Base-by-base conservation (phyloP, 2,888 invertebrate species). In the Pogonocherus hispidulus region DNA sequence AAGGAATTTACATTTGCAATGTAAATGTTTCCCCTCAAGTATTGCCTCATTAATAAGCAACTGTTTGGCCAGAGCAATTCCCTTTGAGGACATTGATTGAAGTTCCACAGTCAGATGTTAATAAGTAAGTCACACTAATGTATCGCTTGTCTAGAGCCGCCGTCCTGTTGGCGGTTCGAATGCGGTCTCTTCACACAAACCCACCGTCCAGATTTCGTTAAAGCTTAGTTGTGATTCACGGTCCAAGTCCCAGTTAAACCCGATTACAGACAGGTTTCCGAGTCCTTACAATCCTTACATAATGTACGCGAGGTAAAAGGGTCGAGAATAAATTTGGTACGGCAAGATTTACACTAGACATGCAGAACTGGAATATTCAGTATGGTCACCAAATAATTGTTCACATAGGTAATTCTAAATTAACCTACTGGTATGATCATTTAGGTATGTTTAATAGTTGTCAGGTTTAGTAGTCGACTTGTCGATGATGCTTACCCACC, bases 281-380 rank as follows among this genome's bases (percentile, higher is more conserved):
- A 72, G 74, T 70, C 72, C 74, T 67, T 66, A 66, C 68, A 63
- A 71, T 70, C 72, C 72, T 64, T 73, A 76, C 75, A 75, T 76
- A 72, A 74, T 74, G 72, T 73, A 76, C 73, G 78, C 79, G 79
- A 78, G 78, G 78, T 79, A 77, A 77, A 78, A 78, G 76, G 77
- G 78, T 76, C 73, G 60, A 56, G 62, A 69, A 22, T 60, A 37
- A 62, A 69, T 57, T 68, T 62, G 51, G 62, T 51, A 22, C 22
- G 37, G 62, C 37, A 51, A 62, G 47, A 62, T 51, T 51, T 37
- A 62, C 51, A 22, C 49, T 49, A 41, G 16, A 14, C 22, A n/a
- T n/a, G n/a, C n/a, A 52, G 14, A 14, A 14, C n/a, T 11, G 37
- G 23, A 41, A 55, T 19, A 41, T 11, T 14, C 18, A 54, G 16